phyloP scores from a whole-genome alignment of 2,797 vertebrate genomes.

The Neosilurus mollespiculum region DNA sequence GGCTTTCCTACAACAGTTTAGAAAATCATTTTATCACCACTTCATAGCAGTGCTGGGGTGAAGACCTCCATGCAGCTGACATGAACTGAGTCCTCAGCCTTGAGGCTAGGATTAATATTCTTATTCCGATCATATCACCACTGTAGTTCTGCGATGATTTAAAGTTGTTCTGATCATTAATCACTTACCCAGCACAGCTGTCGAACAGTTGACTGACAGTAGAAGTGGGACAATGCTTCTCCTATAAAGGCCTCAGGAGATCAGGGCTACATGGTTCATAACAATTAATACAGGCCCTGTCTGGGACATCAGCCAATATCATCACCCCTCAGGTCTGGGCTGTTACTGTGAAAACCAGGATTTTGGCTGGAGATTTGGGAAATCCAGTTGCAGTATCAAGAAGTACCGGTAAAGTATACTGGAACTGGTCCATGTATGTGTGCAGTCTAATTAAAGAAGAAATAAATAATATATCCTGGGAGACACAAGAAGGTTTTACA shows the following conservation, averaged over 20 bases:
- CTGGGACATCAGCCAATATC: conserved; percentile 20
- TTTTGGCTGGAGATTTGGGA: neutral
- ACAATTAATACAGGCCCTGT: neutral
- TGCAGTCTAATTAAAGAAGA: neutral
- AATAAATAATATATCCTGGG: neutral
- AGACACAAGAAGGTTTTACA: neutral
- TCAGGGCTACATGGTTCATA: conserved; percentile 2
- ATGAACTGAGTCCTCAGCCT: neutral
- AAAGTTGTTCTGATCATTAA: neutral
- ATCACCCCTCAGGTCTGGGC: conserved; percentile 19
- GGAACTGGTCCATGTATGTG: neutral
- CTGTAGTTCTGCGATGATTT: neutral
- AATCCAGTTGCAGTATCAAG: conserved; percentile 17
- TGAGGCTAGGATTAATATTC: neutral
- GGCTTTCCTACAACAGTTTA: neutral
- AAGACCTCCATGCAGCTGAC: too few species aligned
- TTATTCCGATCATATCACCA: neutral
- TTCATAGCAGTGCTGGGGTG: neutral
- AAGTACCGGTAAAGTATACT: neutral
- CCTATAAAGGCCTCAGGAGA: conserved; percentile 17
- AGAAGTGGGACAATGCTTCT: neutral
- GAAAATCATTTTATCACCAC: neutral
- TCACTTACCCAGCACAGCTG: conserved; percentile 4
- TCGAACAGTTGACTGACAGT: neutral
- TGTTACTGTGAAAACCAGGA: conserved; percentile 18